These are phyloP conservation scores for Prosopocoilus inquinatus DNA, from an alignment of 2,888 invertebrate species.

Conservation along the genomic window DNA sequence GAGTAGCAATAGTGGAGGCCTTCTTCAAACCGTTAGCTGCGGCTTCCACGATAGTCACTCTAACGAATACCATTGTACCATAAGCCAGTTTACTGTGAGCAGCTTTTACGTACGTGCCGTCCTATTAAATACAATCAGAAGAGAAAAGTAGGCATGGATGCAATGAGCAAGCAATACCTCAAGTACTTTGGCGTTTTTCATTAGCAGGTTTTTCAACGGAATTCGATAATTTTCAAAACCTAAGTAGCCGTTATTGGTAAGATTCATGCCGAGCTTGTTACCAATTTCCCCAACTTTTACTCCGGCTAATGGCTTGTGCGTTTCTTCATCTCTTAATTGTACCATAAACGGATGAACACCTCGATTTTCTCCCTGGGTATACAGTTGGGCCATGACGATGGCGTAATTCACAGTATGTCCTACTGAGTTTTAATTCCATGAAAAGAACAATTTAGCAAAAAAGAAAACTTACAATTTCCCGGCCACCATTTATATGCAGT, in stretches of 20 bases:
- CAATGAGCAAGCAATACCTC: conserved; percentile 45
- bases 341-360: conserved; percentile 94
- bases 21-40: too few species aligned
- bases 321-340: conserved; percentile 83
- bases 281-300: conserved; percentile 95
- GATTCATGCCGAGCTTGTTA: conserved; percentile 89
- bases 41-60: too few species aligned
- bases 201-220: conserved; percentile 87
- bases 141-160: too few species aligned
- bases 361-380: conserved; percentile 77
- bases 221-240: conserved; percentile 53
- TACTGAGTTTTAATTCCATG: conserved; percentile 57
- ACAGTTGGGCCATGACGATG: conserved; percentile 87
- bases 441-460: too few species aligned
- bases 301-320: conserved; percentile 82
- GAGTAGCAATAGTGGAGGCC: too few species aligned
- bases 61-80: too few species aligned
- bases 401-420: conserved; percentile 93
- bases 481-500: conserved; percentile 98
- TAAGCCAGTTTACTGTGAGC: too few species aligned
- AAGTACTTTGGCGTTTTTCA: conserved; percentile 87
- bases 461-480: conserved; percentile 69
- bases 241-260: conserved; percentile 90
- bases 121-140: conserved; percentile 31
- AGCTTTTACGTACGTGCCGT: too few species aligned